These are phyloP conservation scores for Drosophila carrolli DNA, from an alignment of 1,140 invertebrate genomes.

Conservation along the genomic window DNA sequence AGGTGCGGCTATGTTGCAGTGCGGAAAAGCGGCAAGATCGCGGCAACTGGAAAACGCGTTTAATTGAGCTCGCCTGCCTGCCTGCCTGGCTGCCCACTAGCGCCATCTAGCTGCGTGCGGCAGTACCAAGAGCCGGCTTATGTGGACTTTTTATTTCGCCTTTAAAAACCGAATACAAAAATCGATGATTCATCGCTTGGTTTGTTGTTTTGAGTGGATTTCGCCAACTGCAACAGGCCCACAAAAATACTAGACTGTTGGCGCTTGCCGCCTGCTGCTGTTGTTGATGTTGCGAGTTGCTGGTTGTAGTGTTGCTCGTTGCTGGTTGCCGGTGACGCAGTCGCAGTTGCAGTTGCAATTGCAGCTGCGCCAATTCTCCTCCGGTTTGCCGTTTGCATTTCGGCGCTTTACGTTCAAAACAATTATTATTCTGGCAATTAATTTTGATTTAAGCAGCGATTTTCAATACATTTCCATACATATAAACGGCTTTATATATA, in stretches of 20 bases:
- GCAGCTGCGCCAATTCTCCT: slow-evolving; percentile 80
- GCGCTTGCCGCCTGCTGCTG: slow-evolving; percentile 69
- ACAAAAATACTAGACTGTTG: slow-evolving; percentile 70
- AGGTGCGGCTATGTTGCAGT: slow-evolving; percentile 70
- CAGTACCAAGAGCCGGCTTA: slow-evolving; percentile 63
- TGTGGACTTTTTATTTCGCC: slow-evolving; percentile 32
- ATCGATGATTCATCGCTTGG: slow-evolving; percentile 76
- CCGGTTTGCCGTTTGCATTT: slow-evolving; percentile 63
- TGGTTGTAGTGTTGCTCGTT: slow-evolving; percentile 44
- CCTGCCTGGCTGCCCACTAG: slow-evolving; percentile 67
- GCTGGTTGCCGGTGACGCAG: slow-evolving; percentile 63
- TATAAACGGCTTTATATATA: slow-evolving; percentile 29
- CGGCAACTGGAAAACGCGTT: slow-evolving; percentile 70
- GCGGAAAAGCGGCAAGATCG: slow-evolving; percentile 63
- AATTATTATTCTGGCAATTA: slow-evolving; percentile 84
- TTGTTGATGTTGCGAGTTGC: slow-evolving; percentile 43
- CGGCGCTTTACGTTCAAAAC: slow-evolving; percentile 82
- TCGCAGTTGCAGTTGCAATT: slow-evolving; percentile 59
- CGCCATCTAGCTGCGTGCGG: slow-evolving; percentile 78
- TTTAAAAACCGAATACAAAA: slow-evolving; percentile 37
- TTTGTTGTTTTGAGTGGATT: slow-evolving; percentile 77
- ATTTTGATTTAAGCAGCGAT: slow-evolving; percentile 83
- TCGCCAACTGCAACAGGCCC: slow-evolving; percentile 46
- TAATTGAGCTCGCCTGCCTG: slow-evolving; percentile 61
- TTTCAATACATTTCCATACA: slow-evolving; percentile 71